These are phyloP conservation scores for Probosciger aterrimus DNA, from an alignment of 2,113 vertebrate species.

Conservation along the genomic window DNA sequence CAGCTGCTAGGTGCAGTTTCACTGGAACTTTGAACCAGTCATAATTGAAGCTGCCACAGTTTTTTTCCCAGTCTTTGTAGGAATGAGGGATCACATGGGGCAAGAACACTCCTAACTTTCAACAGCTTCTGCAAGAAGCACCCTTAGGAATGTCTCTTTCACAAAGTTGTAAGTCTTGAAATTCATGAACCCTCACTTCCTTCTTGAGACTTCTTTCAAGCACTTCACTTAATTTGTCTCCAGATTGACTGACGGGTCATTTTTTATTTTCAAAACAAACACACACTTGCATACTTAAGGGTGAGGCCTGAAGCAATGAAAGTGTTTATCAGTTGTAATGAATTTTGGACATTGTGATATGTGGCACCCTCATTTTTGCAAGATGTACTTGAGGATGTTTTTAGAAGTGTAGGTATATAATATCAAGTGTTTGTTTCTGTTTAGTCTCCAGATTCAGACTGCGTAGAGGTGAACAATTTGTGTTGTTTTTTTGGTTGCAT, in stretches of 20 bases:
- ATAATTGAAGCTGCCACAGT: background rate
- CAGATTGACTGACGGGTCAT: background rate
- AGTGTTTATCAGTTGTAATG: background rate
- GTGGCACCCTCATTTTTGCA: background rate
- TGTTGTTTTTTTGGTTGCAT: background rate
- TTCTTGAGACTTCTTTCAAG: background rate
- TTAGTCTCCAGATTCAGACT: background rate
- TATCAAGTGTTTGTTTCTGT: background rate
- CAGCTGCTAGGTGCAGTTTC: background rate
- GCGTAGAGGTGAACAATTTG: background rate
- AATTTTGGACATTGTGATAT: background rate
- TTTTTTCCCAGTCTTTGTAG: background rate
- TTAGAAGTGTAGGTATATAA: background rate
- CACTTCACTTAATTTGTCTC: background rate
- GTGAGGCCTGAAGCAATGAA: background rate
- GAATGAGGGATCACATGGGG: background rate
- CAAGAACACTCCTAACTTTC: background rate
- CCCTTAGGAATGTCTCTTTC: background rate
- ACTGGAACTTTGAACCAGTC: background rate
- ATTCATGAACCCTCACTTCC: background rate
- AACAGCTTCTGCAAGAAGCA: background rate
- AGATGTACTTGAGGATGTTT: background rate
- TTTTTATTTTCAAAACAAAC: background rate
- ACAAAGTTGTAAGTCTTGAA: background rate
- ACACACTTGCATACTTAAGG: background rate